These are phyloP conservation scores for Cephalopholis sonnerati DNA, from an alignment of 2,113 vertebrate genomes.

Conservation along the genomic window DNA sequence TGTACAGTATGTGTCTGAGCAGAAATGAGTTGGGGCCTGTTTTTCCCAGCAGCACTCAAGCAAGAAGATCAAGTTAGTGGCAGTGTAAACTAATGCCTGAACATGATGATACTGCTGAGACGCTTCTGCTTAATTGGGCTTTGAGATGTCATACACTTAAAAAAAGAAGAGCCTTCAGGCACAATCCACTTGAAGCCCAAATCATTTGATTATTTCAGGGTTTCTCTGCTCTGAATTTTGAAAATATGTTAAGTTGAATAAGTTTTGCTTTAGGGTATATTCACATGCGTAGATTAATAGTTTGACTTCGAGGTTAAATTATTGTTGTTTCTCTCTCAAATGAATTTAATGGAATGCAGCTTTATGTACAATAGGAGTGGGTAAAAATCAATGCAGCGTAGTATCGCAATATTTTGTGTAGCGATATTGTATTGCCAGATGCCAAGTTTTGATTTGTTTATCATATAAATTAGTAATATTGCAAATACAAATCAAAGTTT, in stretches of 20 bases:
- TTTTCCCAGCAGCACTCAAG: conserved; percentile 68
- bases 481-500: too few species aligned
- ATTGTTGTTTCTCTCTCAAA: not conserved
- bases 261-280: not conserved
- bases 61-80: conserved; percentile 54
- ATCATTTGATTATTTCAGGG: conserved; percentile 37
- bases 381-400: too few species aligned
- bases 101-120: conserved; percentile 59
- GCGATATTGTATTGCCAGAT: too few species aligned
- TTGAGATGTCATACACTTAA: conserved; percentile 47
- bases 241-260: conserved; percentile 3
- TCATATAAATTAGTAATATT: too few species aligned
- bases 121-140: conserved; percentile 57
- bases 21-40: conserved; percentile 42
- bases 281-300: not conserved
- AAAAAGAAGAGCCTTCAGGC: conserved; percentile 38
- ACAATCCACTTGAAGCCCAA: conserved; percentile 32
- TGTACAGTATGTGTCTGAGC: conserved; percentile 41
- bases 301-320: not conserved
- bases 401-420: too few species aligned
- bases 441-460: too few species aligned
- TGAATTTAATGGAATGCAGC: not conserved
- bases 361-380: not conserved
- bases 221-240: conserved; percentile 7
- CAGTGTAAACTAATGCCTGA: conserved; percentile 63